Conservation (phyloP, 2,888 invertebrate genomes). For the Diarsia rubi region DNA sequence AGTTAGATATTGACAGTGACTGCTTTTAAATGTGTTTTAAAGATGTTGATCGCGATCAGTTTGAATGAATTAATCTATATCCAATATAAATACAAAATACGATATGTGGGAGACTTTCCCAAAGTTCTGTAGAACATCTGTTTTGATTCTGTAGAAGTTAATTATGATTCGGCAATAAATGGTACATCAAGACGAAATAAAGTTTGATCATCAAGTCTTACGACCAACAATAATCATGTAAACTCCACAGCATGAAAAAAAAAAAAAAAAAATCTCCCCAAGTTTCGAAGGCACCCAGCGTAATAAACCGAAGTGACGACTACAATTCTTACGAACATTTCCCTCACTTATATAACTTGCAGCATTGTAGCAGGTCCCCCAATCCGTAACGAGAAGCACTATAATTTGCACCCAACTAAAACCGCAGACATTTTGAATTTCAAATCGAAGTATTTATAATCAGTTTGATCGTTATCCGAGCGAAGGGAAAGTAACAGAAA, state of each 20-base stretch:
- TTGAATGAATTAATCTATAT: neutral
- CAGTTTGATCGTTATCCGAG: slow-evolving; percentile 79
- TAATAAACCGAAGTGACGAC: slow-evolving; percentile 43
- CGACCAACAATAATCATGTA: neutral
- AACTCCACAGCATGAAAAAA: no score
- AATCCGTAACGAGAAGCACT: slow-evolving; percentile 64
- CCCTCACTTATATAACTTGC: slow-evolving; percentile 53
- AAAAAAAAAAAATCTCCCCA: slow-evolving; percentile 1
- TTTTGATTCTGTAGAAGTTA: neutral
- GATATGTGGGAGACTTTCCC: neutral
- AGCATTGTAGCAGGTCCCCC: slow-evolving; percentile 61
- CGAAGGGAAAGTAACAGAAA: slow-evolving; percentile 72
- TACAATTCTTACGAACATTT: slow-evolving; percentile 51
- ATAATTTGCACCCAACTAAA: slow-evolving; percentile 74
- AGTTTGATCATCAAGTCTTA: neutral
- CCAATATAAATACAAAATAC: neutral
- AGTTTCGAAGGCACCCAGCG: slow-evolving; percentile 20
- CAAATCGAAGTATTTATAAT: slow-evolving; percentile 82
- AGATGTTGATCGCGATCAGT: neutral
- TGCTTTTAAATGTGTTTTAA: neutral
- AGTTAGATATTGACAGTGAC: neutral
- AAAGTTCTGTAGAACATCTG: neutral
- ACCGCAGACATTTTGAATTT: slow-evolving; percentile 81
- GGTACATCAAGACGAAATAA: no score
- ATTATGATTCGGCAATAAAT: neutral